Percentiles rank a stretch among this genome's conserved stretches.
Evolutionary conservation across 2,113 vertebrate species (phyloP).

Genomic region (Notiomystis cincta): DNA sequence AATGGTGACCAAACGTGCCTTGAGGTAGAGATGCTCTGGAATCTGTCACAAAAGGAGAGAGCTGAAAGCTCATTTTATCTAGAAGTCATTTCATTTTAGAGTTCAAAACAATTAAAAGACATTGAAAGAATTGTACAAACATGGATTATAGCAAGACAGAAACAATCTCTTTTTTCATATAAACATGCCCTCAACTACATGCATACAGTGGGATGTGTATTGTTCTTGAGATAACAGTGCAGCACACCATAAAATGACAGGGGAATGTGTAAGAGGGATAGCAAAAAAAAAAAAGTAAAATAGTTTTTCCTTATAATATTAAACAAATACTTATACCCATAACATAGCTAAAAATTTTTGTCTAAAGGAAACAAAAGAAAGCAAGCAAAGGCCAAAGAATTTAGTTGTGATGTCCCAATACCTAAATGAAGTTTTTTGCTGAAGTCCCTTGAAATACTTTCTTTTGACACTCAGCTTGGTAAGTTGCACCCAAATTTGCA

Average conservation of each 20-base stretch:
- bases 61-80: slow-evolving; percentile 75
- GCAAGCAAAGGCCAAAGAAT: background rate
- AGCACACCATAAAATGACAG: background rate
- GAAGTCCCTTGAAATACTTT: background rate
- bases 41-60: slow-evolving; percentile 87
- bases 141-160: slow-evolving; percentile 47
- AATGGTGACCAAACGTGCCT: slow-evolving; percentile 89
- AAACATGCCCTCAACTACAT: slow-evolving; percentile 20
- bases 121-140: slow-evolving; percentile 64
- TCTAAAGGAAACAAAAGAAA: background rate
- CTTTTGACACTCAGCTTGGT: background rate
- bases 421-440: background rate
- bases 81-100: slow-evolving; percentile 54
- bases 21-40: slow-evolving; percentile 89
- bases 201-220: background rate
- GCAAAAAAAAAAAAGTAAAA: background rate
- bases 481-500: background rate
- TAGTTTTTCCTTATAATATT: background rate
- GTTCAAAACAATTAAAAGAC: slow-evolving; percentile 70
- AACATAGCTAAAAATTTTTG: background rate
- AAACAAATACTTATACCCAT: background rate
- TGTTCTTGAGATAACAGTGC: background rate
- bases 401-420: background rate
- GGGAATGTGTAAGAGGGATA: background rate
- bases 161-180: slow-evolving; percentile 44